phyloP scores from a whole-genome alignment of 2,797 vertebrate species.

The Trichosurus vulpecula region DNA sequence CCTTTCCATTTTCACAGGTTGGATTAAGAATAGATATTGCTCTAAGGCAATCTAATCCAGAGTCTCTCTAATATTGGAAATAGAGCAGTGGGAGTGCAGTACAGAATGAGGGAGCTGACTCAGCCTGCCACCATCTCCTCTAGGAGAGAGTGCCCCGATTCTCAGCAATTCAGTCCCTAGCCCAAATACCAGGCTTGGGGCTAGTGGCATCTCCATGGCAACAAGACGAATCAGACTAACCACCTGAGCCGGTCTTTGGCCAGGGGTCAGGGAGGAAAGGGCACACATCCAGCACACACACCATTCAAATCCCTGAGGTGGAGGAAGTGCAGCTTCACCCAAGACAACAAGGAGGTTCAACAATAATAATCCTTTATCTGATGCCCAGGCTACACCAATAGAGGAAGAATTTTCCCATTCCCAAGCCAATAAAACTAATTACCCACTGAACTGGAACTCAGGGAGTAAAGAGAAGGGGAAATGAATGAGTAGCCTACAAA shows the following conservation, averaged over 20 bases:
- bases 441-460: background rate
- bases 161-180: background rate
- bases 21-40: background rate
- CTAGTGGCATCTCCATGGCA: background rate
- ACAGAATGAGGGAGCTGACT: background rate
- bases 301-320: background rate
- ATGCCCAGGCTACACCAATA: background rate
- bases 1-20: background rate
- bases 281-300: background rate
- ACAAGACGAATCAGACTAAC: background rate
- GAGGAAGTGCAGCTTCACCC: background rate
- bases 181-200: background rate
- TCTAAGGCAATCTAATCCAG: background rate
- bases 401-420: background rate
- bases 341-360: background rate
- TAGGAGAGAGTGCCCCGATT: background rate
- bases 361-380: background rate
- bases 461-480: background rate
- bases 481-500: background rate
- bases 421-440: background rate
- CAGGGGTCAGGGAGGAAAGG: background rate
- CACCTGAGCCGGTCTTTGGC: background rate
- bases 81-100: background rate
- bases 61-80: background rate
- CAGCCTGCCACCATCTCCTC: background rate